These are phyloP conservation scores for Dreissena polymorpha DNA, from an alignment of 1,140 invertebrate species.

Conservation along the genomic window DNA sequence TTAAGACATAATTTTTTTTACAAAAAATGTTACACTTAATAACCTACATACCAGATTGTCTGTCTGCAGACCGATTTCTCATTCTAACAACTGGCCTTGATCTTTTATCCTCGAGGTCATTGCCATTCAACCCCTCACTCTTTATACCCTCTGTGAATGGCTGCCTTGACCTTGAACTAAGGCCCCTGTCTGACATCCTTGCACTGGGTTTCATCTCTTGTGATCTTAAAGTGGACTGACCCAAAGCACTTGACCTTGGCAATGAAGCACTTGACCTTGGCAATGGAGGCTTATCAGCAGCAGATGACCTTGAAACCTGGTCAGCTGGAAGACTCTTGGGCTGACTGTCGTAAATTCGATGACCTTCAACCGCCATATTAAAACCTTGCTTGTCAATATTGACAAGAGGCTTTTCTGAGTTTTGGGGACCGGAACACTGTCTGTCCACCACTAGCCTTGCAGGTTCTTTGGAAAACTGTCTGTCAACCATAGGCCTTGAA, in stretches of 20 bases:
- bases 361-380: conserved; percentile 21
- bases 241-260: not conserved
- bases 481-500: conserved; percentile 23
- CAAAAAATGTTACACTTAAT: too few relatives aligned
- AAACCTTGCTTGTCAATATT: not conserved
- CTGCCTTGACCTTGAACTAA: not conserved
- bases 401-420: conserved; percentile 3
- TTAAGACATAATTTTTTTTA: too few relatives aligned
- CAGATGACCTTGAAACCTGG: conserved; percentile 3
- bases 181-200: not conserved
- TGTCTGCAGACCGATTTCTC: conserved; percentile 49
- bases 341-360: conserved; percentile 23
- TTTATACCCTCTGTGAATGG: not conserved
- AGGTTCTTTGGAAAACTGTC: conserved; percentile 20
- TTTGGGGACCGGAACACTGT: conserved; percentile 19
- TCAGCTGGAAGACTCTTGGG: conserved; percentile 37
- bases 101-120: conserved; percentile 17
- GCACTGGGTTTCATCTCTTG: not conserved
- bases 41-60: conserved; percentile 6
- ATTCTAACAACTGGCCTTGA: conserved; percentile 14
- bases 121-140: conserved; percentile 2
- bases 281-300: conserved; percentile 40
- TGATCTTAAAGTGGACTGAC: not conserved
- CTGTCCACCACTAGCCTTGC: conserved; percentile 9
- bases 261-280: conserved; percentile 44